Evolutionary conservation across 2,797 vertebrate genomes (phyloP), one percentile per base, ranked within the genome.

Genomic region (Clarias pachynema): DNA sequence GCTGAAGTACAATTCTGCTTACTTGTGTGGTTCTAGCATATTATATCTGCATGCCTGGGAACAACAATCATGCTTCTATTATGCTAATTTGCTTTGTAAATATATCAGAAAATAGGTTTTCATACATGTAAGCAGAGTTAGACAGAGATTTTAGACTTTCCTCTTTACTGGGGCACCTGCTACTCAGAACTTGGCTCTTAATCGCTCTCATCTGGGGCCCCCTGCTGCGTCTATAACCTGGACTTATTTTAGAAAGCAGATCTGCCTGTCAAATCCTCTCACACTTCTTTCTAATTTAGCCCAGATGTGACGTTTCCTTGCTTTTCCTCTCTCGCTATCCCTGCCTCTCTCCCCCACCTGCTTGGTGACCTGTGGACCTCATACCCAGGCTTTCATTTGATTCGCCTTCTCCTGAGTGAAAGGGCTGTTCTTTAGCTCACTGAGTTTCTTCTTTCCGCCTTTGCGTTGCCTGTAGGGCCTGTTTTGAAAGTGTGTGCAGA

Each of bases 121-220:
- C 74, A 84, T 79, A 81, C 65, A 81, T 81, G 56, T 79, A 79
- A 88, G 79, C 65, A 81, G 26, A 0, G 56, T 26, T 24, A 74
- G 65, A 84, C 65, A 85, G 84, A 81, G 85, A 68, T 83, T 85
- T 85, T 83, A 74, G 59, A 57, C 74, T 85, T 87, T 82, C 63
- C 65, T 89, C 62, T 82, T 83, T 60, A 72, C 84, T 92, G 82
- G 93, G 94, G 94, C 94, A 95, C 95, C 95, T 96, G 95, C 93
- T 95, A 90, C 93, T 95, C 93, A 94, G 94, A 95, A 92, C 92
- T 91, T 89, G 87, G 87, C 93, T 91, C 85, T 89, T 97, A 98
- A 98, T 97, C 92, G 96, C 94, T 94, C 94, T 95, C 97, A 97
- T 96, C 96, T 97, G 97, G 94, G 86, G 91, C 91, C 93, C 92